phyloP scores from a whole-genome alignment of 2,888 invertebrate genomes.

The Leucoma salicis region DNA sequence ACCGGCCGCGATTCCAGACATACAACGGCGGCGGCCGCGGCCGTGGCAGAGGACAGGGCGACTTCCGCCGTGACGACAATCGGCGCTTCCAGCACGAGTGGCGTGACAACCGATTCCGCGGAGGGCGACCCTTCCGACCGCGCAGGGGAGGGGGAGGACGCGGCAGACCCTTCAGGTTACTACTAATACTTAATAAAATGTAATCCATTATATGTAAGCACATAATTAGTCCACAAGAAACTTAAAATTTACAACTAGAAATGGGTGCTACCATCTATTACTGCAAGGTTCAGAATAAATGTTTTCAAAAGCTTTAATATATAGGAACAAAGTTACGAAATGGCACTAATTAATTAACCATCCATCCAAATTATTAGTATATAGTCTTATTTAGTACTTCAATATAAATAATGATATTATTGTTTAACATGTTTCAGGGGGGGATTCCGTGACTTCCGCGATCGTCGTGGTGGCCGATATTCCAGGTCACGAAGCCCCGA shows the following conservation, averaged over 20 bases:
- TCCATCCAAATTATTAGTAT: no score
- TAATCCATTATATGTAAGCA: no score
- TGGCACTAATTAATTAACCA: no score
- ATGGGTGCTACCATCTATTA: no score
- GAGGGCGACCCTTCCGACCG: constrained; percentile 68
- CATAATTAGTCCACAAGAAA: no score
- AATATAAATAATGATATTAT: no score
- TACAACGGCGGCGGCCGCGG: constrained; percentile 82
- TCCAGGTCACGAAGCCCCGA: constrained; percentile 83
- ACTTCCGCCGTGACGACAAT: constrained; percentile 67
- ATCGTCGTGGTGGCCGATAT: constrained; percentile 82
- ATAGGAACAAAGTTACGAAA: no score
- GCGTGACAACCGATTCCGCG: constrained; percentile 60
- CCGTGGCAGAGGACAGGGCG: constrained; percentile 70
- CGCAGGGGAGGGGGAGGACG: constrained; percentile 65
- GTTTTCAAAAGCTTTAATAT: neutral
- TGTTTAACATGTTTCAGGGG: constrained; percentile 45
- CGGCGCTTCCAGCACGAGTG: constrained; percentile 58
- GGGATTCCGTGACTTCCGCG: constrained; percentile 86
- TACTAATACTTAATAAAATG: no score
- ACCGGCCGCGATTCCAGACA: constrained; percentile 89
- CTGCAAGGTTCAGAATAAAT: no score
- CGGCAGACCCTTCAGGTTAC: constrained; percentile 64
- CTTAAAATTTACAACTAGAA: no score
- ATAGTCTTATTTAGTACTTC: no score